Evolutionary conservation across 2,113 vertebrate genomes (phyloP).

Genomic region (Amphiprion percula): DNA sequence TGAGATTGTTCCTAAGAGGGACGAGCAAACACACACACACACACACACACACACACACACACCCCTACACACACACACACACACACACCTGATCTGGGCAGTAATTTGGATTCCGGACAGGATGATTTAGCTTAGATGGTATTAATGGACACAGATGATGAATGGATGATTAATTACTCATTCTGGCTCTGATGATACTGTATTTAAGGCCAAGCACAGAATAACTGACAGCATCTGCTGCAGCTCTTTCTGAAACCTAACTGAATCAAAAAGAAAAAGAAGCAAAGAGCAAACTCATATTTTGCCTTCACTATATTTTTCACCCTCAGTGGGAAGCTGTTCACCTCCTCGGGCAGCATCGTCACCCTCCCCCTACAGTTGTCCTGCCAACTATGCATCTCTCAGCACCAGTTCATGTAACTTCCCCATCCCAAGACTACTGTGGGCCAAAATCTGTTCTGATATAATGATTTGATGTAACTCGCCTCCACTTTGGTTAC

Average conservation of each 20-base stretch:
- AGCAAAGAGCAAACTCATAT: constrained; percentile 8
- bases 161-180: constrained; percentile 53
- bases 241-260: constrained; percentile 9
- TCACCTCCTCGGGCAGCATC: constrained; percentile 18
- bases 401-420: background rate
- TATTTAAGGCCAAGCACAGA: constrained; percentile 26
- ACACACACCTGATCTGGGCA: constrained; percentile 3
- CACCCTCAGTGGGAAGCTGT: constrained; percentile 37
- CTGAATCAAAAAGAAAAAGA: constrained; percentile 38
- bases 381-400: background rate
- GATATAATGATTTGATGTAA: constrained; percentile 16
- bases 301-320: constrained; percentile 36
- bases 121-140: constrained; percentile 42
- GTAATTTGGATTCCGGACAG: constrained; percentile 47
- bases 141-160: constrained; percentile 49
- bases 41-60: background rate
- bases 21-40: background rate
- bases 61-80: constrained; percentile 21
- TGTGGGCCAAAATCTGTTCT: background rate
- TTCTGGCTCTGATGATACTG: constrained; percentile 28
- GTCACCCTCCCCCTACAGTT: background rate
- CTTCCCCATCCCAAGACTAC: constrained; percentile 1
- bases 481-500: background rate
- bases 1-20: constrained; percentile 6
- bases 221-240: constrained; percentile 30